Conservation (phyloP, 2,797 vertebrate species). For the Sternotherus odoratus region DNA sequence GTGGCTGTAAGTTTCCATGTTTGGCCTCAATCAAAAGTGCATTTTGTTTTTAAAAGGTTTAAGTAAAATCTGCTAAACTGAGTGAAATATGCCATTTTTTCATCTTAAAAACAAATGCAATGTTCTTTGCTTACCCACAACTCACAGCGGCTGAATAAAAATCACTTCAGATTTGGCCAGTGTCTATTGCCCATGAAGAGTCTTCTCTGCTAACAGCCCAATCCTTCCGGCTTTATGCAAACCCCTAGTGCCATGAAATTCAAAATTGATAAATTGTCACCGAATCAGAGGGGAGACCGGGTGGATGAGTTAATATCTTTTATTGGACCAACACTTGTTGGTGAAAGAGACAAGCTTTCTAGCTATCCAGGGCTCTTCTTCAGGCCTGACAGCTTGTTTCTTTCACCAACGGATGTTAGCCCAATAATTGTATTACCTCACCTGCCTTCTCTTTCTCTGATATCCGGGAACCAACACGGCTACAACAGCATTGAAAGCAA, state of each 20-base stretch:
- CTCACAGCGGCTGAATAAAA: background rate
- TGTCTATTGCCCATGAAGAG: background rate
- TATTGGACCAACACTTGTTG: background rate
- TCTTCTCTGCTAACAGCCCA: background rate
- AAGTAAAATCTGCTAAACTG: background rate
- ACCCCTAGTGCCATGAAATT: slow-evolving; percentile 24
- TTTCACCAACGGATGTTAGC: background rate
- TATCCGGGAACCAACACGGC: no score
- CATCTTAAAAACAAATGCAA: background rate
- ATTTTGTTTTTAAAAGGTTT: background rate
- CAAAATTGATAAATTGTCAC: background rate
- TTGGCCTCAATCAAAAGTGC: background rate
- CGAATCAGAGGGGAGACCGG: background rate
- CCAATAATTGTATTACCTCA: background rate
- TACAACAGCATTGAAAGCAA: background rate
- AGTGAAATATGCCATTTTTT: background rate
- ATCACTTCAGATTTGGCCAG: background rate
- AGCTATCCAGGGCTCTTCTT: background rate
- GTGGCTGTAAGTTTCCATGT: background rate
- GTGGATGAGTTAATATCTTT: background rate
- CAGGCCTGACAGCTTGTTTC: background rate
- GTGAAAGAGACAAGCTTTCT: background rate
- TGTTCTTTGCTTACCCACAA: background rate
- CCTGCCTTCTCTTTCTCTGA: background rate
- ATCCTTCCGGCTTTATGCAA: background rate